These are phyloP conservation scores for Lanius collurio DNA, from an alignment of 2,113 vertebrate genomes.

Conservation along the genomic window DNA sequence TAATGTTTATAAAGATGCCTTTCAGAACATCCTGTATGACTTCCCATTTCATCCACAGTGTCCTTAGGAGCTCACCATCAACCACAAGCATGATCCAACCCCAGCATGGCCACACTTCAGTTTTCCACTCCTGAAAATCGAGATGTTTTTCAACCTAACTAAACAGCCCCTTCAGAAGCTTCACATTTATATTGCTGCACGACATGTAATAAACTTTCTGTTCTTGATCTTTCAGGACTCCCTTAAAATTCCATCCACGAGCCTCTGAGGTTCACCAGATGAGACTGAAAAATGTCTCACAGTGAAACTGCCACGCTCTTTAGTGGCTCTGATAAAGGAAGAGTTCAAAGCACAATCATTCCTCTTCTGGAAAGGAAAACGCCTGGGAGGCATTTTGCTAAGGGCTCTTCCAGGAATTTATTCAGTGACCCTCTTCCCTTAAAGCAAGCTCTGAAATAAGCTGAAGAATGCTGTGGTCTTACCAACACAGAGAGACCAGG, in stretches of 20 bases:
- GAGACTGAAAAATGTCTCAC: not conserved
- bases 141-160: not conserved
- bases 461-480: conserved; percentile 27
- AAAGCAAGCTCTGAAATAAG: not conserved
- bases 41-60: not conserved
- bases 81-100: accelerated
- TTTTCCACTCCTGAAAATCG: not conserved
- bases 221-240: not conserved
- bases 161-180: not conserved
- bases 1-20: not conserved
- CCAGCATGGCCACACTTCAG: not conserved
- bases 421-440: not conserved
- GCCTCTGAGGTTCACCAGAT: not conserved
- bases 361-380: not conserved
- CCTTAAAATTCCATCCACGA: not conserved
- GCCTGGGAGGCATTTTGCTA: not conserved
- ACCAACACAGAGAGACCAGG: conserved; percentile 95
- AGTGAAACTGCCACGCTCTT: not conserved
- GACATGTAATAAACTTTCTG: not conserved
- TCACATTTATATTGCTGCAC: not conserved
- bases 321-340: not conserved
- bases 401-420: not conserved
- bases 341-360: not conserved
- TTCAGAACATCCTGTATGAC: not conserved
- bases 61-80: not conserved